Base-by-base conservation (phyloP, 2,888 invertebrate species). In the Melinaea menophilus region DNA sequence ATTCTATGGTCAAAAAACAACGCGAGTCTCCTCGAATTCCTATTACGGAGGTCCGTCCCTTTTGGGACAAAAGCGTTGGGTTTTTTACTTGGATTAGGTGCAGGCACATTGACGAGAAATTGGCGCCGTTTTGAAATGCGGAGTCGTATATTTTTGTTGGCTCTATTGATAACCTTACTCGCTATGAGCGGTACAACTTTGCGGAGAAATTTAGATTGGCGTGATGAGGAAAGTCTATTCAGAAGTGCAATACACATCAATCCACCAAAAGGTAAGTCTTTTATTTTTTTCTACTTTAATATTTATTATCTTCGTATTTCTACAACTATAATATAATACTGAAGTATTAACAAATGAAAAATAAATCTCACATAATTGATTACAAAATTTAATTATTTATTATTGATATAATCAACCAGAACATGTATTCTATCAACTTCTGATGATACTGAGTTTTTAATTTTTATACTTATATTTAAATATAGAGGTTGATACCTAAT, bases 21-120 rank as follows among this genome's bases (percentile, higher is more conserved):
- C 22, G 22, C 1, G 22, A 22, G 22, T 22, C 22, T 22, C 22
- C 22, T 22, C 22, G 22, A 22, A 22, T 22, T 22, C 22, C 22
- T 22, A 22, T 22, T 22, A 22, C 22, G 22, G 22, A 22, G 22
- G 22, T 22, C 22, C 22, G 22, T 22, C 22, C 22, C 22, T 22
- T 22, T 22, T 22, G n/a, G n/a, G n/a, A n/a, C n/a, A n/a, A n/a
- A n/a, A 98, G 98, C 90, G 96, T 98, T 79, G 99, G 98, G 98
- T 88, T 92, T 99, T 75, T 91, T 98, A 71, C 91, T 98, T 66
- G 98, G 96, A 61, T 89, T 95, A 72, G 95, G 96, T 51, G 87
- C 93, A 64, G 92, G 90, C 63, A 80, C 84, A 66, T 75, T 88
- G 75, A 86, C 89, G 69, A 82, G 81, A 69, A 82, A 80, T 73